Percentiles rank a stretch among this genome's conserved stretches.
These are phyloP conservation scores for Samia ricini DNA, from an alignment of 1,140 invertebrate genomes.

Conservation along the genomic window DNA sequence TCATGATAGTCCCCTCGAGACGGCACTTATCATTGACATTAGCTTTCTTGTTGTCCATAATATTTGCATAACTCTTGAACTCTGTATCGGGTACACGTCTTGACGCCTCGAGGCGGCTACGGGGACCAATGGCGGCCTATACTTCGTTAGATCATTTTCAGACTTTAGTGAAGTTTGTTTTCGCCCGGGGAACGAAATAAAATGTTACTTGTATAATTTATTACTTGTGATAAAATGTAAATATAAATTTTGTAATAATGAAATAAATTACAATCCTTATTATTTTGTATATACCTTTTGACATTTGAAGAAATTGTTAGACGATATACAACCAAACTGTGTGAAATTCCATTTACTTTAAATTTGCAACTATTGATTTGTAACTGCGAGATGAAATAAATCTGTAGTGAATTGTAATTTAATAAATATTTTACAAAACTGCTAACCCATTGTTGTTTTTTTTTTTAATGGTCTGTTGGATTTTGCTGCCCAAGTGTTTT, in stretches of 20 bases:
- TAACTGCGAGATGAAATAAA: no score
- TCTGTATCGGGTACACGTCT: conserved; percentile 54
- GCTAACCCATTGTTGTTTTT: no score
- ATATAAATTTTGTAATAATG: conserved; percentile 22
- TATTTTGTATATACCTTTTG: no score
- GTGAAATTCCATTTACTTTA: no score
- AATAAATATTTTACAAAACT: no score
- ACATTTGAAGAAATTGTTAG: no score
- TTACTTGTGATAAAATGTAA: conserved; percentile 37
- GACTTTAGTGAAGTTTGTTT: conserved; percentile 53
- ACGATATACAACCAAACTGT: no score
- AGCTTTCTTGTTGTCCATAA: conserved; percentile 77
- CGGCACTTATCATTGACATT: conserved; percentile 72
- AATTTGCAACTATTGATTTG: no score
- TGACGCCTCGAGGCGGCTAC: conserved; percentile 54
- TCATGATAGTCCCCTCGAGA: conserved; percentile 49
- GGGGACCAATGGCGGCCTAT: conserved; percentile 52
- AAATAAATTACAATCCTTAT: no score
- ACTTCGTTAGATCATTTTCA: conserved; percentile 74
- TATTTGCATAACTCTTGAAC: conserved; percentile 76
- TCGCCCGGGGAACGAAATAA: conserved; percentile 52
- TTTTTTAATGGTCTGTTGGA: no score
- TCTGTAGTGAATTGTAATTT: no score
- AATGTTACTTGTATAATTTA: conserved; percentile 58
- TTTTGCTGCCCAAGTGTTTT: no score